Evolutionary conservation across 2,888 invertebrate genomes (phyloP).

Genomic region (Ochropleura leucogaster): DNA sequence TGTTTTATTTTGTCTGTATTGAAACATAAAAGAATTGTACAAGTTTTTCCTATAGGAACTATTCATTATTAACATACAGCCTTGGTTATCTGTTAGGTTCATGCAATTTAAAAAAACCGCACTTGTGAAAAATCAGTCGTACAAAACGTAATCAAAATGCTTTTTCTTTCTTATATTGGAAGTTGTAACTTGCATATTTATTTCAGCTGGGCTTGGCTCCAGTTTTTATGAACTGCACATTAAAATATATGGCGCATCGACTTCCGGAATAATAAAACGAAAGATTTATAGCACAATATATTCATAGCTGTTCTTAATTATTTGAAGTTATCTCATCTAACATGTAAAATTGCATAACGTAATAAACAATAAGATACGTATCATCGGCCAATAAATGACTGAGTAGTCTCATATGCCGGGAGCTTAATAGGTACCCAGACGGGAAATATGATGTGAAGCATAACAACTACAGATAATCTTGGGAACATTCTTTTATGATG

Average conservation of each 20-base stretch:
- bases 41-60: constrained; percentile 1
- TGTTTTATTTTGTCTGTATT: too few relatives aligned
- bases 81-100: background rate
- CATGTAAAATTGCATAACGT: constrained; percentile 62
- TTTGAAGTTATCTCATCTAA: constrained; percentile 53
- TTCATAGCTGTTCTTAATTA: constrained; percentile 59
- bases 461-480: constrained; percentile 77
- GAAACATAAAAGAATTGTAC: background rate
- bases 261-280: constrained; percentile 50
- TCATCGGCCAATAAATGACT: constrained; percentile 74
- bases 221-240: constrained; percentile 37
- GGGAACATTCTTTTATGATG: constrained; percentile 83
- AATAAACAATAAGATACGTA: constrained; percentile 76
- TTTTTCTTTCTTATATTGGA: background rate
- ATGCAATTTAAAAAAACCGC: background rate
- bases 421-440: constrained; percentile 75
- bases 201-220: constrained; percentile 15
- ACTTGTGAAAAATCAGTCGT: background rate
- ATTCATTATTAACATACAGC: background rate
- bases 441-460: constrained; percentile 79
- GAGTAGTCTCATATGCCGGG: constrained; percentile 71
- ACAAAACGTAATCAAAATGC: background rate
- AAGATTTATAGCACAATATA: constrained; percentile 51
- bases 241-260: constrained; percentile 25
- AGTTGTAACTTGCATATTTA: constrained; percentile 11